These are phyloP conservation scores for Hydrolagus affinis DNA, from an alignment of 2,113 vertebrate genomes.

Conservation along the genomic window DNA sequence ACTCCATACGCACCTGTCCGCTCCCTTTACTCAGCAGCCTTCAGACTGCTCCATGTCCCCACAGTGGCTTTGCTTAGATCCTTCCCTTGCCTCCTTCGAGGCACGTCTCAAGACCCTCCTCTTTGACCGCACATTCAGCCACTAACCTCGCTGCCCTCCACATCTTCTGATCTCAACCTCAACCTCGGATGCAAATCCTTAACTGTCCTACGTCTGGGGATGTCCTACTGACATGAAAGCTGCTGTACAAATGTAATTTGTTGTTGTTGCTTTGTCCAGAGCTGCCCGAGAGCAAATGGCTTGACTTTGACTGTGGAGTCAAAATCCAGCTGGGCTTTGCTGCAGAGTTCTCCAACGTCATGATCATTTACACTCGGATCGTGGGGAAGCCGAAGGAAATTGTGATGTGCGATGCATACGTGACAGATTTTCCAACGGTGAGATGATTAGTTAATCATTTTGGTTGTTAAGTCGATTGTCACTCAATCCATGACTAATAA, in stretches of 20 bases:
- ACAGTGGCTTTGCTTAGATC: no score
- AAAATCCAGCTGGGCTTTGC: constrained; percentile 87
- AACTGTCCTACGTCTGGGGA: no score
- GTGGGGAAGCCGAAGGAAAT: constrained; percentile 71
- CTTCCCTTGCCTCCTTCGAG: no score
- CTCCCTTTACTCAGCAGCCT: no score
- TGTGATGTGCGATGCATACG: constrained; percentile 68
- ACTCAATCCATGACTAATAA: no score
- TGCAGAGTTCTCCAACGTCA: constrained; percentile 89
- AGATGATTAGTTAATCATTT: constrained; percentile 37
- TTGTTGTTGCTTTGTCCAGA: constrained; percentile 58
- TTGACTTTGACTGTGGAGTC: constrained; percentile 80
- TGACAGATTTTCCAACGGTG: constrained; percentile 78
- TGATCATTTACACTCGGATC: constrained; percentile 85
- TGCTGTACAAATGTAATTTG: neutral
- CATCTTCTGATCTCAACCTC: no score
- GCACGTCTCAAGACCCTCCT: no score
- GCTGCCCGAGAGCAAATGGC: constrained; percentile 77
- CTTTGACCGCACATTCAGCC: no score
- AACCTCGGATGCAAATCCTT: no score
- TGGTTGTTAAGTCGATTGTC: neutral
- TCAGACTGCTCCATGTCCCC: no score
- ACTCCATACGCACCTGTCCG: no score
- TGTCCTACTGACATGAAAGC: neutral
- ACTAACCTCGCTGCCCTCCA: no score